Conservation (phyloP, 2,113 vertebrate species). For the Dunckerocampus dactyliophorus region DNA sequence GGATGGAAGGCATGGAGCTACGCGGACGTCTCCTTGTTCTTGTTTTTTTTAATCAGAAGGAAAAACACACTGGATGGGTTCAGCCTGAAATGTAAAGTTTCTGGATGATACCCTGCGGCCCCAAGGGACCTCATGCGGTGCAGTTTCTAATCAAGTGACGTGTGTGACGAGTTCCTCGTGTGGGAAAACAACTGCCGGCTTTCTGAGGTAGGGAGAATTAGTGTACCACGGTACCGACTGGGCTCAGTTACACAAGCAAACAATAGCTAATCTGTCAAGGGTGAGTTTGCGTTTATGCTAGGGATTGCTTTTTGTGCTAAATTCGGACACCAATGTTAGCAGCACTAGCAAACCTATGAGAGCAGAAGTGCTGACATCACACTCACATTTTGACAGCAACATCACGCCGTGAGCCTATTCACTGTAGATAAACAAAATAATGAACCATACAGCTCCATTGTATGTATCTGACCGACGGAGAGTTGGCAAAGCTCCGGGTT, state of each 20-base stretch:
- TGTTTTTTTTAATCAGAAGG: constrained; percentile 9
- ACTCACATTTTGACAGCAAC: no score
- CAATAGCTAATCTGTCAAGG: background rate
- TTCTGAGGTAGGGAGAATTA: constrained; percentile 16
- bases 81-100: constrained; percentile 15
- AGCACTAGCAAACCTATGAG: no score
- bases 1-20: no score
- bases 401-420: no score
- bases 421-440: no score
- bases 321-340: no score
- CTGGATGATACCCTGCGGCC: background rate
- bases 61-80: constrained; percentile 14
- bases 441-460: no score
- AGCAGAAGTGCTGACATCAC: no score
- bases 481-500: no score
- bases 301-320: no score
- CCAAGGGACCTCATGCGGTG: constrained; percentile 5
- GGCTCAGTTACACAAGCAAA: constrained; percentile 9
- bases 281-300: background rate
- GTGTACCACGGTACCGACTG: constrained; percentile 9
- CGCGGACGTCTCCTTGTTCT: background rate
- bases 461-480: no score
- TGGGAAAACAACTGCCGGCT: constrained; percentile 8
- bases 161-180: constrained; percentile 5
- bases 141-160: constrained; percentile 14